phyloP scores from a whole-genome alignment of 2,888 invertebrate genomes.

The Unio delphinus region DNA sequence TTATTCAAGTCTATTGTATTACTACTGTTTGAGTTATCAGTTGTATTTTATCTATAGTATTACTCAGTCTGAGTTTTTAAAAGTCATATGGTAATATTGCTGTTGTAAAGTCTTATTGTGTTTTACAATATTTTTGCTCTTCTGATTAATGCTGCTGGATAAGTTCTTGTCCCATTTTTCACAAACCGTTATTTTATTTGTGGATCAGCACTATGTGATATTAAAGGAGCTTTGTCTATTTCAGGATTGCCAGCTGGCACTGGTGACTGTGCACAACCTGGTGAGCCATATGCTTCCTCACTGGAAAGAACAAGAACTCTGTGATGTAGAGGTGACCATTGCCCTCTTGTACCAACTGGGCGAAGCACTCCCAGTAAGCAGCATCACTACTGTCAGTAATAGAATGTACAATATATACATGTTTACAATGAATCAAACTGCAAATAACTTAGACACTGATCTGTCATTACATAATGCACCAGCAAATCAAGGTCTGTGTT shows the following conservation, averaged over 20 bases:
- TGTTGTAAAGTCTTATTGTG: too few relatives aligned
- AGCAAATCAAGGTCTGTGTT: not conserved
- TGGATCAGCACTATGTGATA: not conserved
- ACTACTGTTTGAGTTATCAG: too few relatives aligned
- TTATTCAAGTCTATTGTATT: too few relatives aligned
- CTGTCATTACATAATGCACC: too few relatives aligned
- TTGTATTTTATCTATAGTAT: too few relatives aligned
- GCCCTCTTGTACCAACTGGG: constrained; percentile 74
- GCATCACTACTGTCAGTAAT: not conserved
- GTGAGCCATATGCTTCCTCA: constrained; percentile 69
- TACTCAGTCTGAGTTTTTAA: too few relatives aligned
- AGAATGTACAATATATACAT: too few relatives aligned
- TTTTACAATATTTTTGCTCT: not conserved
- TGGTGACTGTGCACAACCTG: constrained; percentile 71
- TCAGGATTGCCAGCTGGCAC: constrained; percentile 72
- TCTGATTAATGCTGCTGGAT: too few relatives aligned
- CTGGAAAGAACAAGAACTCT: constrained; percentile 71
- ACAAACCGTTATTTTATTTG: not conserved
- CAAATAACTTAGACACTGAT: too few relatives aligned
- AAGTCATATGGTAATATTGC: too few relatives aligned
- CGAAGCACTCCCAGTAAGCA: constrained; percentile 72
- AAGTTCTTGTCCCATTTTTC: not conserved
- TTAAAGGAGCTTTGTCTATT: constrained; percentile 6
- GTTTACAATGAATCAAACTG: too few relatives aligned
- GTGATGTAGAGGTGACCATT: constrained; percentile 74